Percentiles rank a stretch among this genome's conserved stretches.
Conservation (phyloP, 2,113 vertebrate genomes). For the Gallinago media region DNA sequence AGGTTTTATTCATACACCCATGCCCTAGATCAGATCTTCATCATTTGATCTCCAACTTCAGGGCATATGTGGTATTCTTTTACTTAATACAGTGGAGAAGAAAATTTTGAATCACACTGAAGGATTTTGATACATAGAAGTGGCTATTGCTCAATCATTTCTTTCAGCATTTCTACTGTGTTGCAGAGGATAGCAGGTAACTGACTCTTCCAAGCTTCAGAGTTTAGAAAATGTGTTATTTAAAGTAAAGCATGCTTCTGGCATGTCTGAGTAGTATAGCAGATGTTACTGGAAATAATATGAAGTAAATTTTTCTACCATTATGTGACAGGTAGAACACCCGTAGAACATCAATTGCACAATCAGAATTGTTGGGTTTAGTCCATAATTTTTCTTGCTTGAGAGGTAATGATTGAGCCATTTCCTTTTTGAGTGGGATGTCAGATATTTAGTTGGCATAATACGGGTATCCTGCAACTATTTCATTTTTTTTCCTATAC, state of each 20-base stretch:
- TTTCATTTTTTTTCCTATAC: background rate
- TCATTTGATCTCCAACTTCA: background rate
- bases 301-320: background rate
- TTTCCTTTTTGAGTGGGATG: background rate
- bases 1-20: background rate
- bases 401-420: background rate
- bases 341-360: background rate
- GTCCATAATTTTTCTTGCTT: background rate
- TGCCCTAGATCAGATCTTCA: background rate
- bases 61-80: rapidly evolving
- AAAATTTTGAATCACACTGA: rapidly evolving
- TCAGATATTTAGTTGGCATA: background rate
- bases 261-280: background rate
- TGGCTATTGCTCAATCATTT: background rate
- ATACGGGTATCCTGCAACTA: background rate
- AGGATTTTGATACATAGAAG: background rate
- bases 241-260: background rate
- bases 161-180: background rate
- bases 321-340: background rate
- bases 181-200: background rate
- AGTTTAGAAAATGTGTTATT: background rate
- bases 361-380: background rate
- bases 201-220: background rate
- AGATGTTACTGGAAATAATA: background rate
- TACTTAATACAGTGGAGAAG: background rate